phyloP scores from a whole-genome alignment of 2,113 vertebrate genomes.

The Abramis brama region DNA sequence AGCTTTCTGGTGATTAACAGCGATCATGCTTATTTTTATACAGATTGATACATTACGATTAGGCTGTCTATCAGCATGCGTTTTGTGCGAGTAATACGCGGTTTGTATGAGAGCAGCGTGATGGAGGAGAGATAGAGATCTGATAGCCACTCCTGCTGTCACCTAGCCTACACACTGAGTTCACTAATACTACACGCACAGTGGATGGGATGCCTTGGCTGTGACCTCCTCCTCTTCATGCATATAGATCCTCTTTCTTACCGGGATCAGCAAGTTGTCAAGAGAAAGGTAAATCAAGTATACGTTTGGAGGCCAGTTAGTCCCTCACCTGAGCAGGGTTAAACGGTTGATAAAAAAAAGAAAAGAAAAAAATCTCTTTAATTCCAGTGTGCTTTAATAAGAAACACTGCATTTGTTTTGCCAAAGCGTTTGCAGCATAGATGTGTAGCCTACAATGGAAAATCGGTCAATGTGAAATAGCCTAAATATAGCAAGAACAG shows the following conservation, averaged over 20 bases:
- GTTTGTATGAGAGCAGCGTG: neutral
- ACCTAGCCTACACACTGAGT: neutral
- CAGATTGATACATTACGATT: neutral
- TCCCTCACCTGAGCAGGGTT: neutral
- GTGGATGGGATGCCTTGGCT: constrained; percentile 19
- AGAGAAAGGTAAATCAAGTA: constrained; percentile 28
- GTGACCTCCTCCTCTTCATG: constrained; percentile 20
- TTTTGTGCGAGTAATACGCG: neutral
- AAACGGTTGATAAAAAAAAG: neutral
- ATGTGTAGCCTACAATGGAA: neutral
- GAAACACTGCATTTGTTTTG: neutral
- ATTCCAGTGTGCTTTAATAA: neutral
- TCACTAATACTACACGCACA: neutral
- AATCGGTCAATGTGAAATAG: neutral
- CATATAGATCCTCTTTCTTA: neutral
- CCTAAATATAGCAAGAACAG: neutral
- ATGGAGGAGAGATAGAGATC: constrained; percentile 17
- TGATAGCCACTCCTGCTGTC: constrained; percentile 3
- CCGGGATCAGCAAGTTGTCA: neutral
- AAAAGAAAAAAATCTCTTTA: neutral
- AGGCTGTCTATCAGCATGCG: neutral
- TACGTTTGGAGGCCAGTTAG: constrained; percentile 9
- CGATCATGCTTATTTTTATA: neutral
- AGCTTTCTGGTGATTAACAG: neutral
- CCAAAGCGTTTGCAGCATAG: neutral